Evolutionary conservation across 2,113 vertebrate species (phyloP), one percentile per base, ranked within the genome.

Genomic region (Piaya cayana): DNA sequence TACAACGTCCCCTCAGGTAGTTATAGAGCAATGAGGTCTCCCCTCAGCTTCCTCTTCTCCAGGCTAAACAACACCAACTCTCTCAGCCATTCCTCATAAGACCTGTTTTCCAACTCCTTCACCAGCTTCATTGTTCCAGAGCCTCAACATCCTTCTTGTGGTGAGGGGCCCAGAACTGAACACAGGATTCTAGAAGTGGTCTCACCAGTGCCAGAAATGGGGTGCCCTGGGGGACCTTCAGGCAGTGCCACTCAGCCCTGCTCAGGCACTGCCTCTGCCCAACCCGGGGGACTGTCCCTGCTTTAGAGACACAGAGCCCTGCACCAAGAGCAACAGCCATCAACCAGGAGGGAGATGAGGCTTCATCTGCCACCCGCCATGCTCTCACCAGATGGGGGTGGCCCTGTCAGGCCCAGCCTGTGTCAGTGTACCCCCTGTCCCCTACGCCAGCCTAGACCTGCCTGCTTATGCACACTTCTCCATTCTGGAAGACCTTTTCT

Each of bases 401-500:
- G 42, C 32, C 16, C 37, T 32, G 25, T 21, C 52, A 80, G 37
- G 27, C 21, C 21, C 39, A 79, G 50, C 43, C 70, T 1, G 5
- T 3, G 25, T 15, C 37, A 83, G 70, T 29, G 53, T 63, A 82
- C 27, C 36, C 63, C 7, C 6, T 2, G 12, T 19, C 3, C n/a
- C 8, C 3, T 4, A 1, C 49, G 47, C 49, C 15, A 53, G n/a
- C 9, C 42, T 49, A 58, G 36, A 25, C 23, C 53, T 78, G 80
- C 20, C 34, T 85, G 72, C 39, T 22, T 22, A 58, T 6, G 7
- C 45, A 65, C n/a, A 63, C 6, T 72, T 11, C 20, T 90, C 67
- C 82, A 94, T 97, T 86, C 94, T 86, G 86, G 92, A 95, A 94
- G 79, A 92, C 77, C 42, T 77, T 47, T 70, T 70, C 56, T 82